Evolutionary conservation across 2,797 vertebrate genomes (phyloP), one percentile per base, ranked within the genome.

Genomic region (Tenualosa ilisha): DNA sequence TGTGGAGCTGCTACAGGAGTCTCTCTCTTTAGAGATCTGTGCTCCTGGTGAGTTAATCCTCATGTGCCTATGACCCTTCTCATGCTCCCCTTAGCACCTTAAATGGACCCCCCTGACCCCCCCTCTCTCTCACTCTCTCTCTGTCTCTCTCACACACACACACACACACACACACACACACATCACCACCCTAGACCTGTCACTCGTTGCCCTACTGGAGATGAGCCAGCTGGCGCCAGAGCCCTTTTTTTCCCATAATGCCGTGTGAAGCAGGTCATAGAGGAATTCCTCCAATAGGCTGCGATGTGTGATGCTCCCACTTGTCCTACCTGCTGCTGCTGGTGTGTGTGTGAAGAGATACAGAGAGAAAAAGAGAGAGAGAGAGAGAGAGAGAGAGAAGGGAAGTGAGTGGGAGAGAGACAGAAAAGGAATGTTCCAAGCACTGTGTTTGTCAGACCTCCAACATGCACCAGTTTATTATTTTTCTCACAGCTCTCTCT

Each of bases 401-500:
- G 31, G 15, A 3, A 9, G 26, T 3, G 63, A 65, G 24, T 37
- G 65, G 63, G 37, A 40, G 46, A 82, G 81, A 56, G 61, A 72
- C 11, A 24, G 15, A 65, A 43, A 61, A 49, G 11, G 24, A 51
- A 68, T 49, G 50, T 81, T 82, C 83, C 86, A 87, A 88, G 91
- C 88, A 86, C 87, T 75, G 31, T 75, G 20, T 79, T 46, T 20
- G 2, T 46, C 72, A 79, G 37, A 22, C 37, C 40, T 40, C 40
- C 37, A 63, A 63, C 54, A 56, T 56, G 54, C 17, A 56, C 59
- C n/a, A 6, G 59, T 79, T 46, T 79, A 79, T 79, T 79, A 43
- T 79, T 79, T 75, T 40, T 72, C 24, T 46, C 37, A 46, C 72
- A 79, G 72, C 17, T 79, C 72, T 15, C 31, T 79, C 40, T 79